A percentile compares a stretch with the other conserved stretches of the same genome.
Evolutionary conservation across 2,113 vertebrate species (phyloP).

Genomic region (Peromyscus polionotus): DNA sequence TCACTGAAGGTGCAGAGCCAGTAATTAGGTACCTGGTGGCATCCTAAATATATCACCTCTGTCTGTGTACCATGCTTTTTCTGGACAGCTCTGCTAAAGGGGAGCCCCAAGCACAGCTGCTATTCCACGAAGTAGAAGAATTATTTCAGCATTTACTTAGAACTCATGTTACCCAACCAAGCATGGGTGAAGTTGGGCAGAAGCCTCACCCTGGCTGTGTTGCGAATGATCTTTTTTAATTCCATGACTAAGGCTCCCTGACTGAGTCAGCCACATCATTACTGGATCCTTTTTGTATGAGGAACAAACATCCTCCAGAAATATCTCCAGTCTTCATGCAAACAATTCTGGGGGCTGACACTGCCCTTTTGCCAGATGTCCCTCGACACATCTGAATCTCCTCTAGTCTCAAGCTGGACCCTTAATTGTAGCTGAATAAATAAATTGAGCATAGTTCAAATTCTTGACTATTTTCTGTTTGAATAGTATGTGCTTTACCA

Average conservation of each 20-base stretch:
- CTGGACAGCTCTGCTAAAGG: not conserved
- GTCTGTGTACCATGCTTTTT: not conserved
- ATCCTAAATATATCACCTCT: not conserved
- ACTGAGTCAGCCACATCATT: conserved; percentile 47
- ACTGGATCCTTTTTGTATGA: not conserved
- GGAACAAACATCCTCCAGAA: not conserved
- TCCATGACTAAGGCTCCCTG: conserved; percentile 38
- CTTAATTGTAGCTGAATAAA: conserved; percentile 11
- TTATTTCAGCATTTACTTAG: conserved; percentile 20
- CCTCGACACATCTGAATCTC: conserved; percentile 42
- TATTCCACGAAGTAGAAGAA: not conserved
- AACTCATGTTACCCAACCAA: not conserved
- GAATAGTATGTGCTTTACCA: not conserved
- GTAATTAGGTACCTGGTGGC: not conserved
- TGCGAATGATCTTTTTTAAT: conserved; percentile 16
- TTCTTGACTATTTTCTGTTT: conserved; percentile 28
- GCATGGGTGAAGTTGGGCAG: not conserved
- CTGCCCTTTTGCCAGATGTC: conserved; percentile 61
- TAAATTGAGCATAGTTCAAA: conserved; percentile 41
- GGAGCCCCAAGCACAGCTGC: not conserved
- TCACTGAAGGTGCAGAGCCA: not conserved
- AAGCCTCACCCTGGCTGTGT: not conserved
- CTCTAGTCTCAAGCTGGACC: conserved; percentile 27
- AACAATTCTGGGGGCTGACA: conserved; percentile 59
- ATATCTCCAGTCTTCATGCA: not conserved